Conservation (phyloP, 92 coral and sea anemone genomes). For the Parazoanthus swiftii region DNA sequence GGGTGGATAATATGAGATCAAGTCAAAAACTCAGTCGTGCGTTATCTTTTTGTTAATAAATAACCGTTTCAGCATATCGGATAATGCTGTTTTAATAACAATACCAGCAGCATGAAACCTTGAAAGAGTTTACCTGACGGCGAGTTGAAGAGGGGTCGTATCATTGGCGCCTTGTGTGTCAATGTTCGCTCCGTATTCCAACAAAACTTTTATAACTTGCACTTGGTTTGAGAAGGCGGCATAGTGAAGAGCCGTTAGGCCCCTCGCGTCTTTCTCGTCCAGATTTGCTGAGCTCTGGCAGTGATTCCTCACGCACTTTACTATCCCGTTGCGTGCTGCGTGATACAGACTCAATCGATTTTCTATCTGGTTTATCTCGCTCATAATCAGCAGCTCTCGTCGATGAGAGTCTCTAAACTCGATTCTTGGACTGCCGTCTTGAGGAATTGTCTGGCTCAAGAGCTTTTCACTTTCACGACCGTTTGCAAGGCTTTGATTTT, state of each 20-base stretch:
- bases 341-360: neutral
- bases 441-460: neutral
- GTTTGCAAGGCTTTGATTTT: neutral
- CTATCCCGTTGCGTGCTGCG: conserved; percentile 18
- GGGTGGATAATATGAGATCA: no score
- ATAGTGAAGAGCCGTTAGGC: conserved; percentile 14
- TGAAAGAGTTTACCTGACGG: conserved; percentile 1
- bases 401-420: neutral
- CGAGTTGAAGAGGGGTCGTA: conserved; percentile 11
- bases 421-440: conserved; percentile 19
- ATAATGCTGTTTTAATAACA: no score
- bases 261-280: neutral
- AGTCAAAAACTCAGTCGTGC: no score
- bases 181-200: conserved; percentile 10
- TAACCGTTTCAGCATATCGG: no score
- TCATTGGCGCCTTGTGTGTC: neutral
- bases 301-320: conserved; percentile 2
- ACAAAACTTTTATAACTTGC: neutral
- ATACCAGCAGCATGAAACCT: neutral
- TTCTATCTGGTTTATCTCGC: conserved; percentile 1
- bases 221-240: conserved; percentile 25
- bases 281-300: neutral
- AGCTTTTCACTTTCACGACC: conserved; percentile 16
- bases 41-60: no score
- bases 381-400: neutral